Evolutionary conservation across 1,140 invertebrate genomes (phyloP).

Genomic region (Melipona quadrifasciata): DNA sequence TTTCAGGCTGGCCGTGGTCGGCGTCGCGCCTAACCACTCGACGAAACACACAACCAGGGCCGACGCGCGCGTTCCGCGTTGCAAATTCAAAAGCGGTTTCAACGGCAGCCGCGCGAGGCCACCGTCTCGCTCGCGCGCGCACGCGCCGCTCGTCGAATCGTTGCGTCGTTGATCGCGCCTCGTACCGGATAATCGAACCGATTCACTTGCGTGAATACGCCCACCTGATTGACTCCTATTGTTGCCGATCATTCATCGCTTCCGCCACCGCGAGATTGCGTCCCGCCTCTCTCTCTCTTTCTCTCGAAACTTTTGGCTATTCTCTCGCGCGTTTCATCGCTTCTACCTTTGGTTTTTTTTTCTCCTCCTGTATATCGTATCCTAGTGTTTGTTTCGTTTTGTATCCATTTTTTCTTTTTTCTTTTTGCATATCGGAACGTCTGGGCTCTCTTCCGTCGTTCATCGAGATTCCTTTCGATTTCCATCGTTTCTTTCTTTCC

Average conservation of each 20-base stretch:
- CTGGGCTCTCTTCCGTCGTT: not conserved
- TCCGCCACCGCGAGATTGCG: slow-evolving; percentile 65
- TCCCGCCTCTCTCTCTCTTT: not conserved
- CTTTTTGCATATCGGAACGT: not conserved
- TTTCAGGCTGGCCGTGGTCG: slow-evolving; percentile 23
- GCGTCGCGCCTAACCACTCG: slow-evolving; percentile 49
- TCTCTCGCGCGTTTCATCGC: not conserved
- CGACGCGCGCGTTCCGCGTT: not conserved
- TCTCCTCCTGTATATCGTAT: not conserved
- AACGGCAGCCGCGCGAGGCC: not conserved
- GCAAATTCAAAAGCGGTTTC: slow-evolving; percentile 62
- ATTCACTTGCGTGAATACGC: slow-evolving; percentile 74
- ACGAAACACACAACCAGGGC: slow-evolving; percentile 27
- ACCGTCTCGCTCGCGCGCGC: too few relatives aligned
- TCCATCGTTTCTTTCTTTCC: not conserved
- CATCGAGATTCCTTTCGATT: not conserved
- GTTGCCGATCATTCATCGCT: slow-evolving; percentile 75
- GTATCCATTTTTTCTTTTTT: not conserved
- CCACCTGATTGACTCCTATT: slow-evolving; percentile 79
- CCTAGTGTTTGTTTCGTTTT: not conserved
- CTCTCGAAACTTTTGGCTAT: slow-evolving; percentile 35
- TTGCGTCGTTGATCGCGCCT: slow-evolving; percentile 61
- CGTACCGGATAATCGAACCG: slow-evolving; percentile 76
- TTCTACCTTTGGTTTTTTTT: not conserved
- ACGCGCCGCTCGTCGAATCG: not conserved